These are phyloP conservation scores for Aphyosemion australe DNA, from an alignment of 2,113 vertebrate species.

Conservation along the genomic window DNA sequence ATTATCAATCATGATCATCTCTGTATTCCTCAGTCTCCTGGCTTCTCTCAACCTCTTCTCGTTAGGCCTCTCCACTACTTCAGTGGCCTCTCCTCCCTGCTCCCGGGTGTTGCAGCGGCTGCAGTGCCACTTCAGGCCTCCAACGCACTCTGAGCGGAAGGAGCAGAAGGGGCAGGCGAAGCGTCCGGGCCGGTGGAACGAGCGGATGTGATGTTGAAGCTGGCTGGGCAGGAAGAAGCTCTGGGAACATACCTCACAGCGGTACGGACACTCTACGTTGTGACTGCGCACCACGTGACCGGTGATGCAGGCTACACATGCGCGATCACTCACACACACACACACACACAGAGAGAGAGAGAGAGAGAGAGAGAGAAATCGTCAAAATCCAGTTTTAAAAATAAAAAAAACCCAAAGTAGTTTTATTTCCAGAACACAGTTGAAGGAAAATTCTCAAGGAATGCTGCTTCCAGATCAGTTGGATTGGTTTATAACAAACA, in stretches of 20 bases:
- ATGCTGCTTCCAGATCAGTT: no score
- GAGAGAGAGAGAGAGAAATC: no score
- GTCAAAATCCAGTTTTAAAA: no score
- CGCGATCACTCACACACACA: not conserved
- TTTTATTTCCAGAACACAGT: no score
- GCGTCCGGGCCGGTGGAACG: constrained; percentile 58
- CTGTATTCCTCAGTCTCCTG: no score
- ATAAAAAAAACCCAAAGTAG: no score
- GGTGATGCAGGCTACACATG: constrained; percentile 22
- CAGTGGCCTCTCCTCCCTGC: constrained; percentile 13
- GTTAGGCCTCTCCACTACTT: no score
- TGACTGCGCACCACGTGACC: constrained; percentile 63
- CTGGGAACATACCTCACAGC: constrained; percentile 43
- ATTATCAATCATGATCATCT: no score
- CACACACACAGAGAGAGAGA: no score
- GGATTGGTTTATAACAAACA: no score
- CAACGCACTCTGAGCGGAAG: constrained; percentile 62
- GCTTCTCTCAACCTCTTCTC: no score
- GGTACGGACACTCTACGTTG: constrained; percentile 46
- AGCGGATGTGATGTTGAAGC: constrained; percentile 59
- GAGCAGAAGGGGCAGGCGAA: constrained; percentile 72
- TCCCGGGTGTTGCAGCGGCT: constrained; percentile 62
- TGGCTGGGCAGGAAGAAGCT: constrained; percentile 68
- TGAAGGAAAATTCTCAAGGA: no score
- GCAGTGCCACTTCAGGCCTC: constrained; percentile 65